Evolutionary conservation across 2,113 vertebrate genomes (phyloP), one percentile per base, ranked within the genome.

Genomic region (Tenebrosternarchus preto): DNA sequence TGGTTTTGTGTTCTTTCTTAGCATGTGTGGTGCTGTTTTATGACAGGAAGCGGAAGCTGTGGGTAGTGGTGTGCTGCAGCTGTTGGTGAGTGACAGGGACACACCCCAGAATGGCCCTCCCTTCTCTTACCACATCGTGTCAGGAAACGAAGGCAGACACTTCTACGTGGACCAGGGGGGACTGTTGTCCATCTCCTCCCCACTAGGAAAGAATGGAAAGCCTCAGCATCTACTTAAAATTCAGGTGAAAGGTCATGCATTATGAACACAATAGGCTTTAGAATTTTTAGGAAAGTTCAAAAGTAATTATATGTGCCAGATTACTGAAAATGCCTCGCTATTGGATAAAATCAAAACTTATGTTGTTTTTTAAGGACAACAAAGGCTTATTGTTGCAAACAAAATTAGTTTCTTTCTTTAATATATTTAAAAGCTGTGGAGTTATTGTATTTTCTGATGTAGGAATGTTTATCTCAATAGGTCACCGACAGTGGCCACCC

Each of bases 141-240:
- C 94, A 11, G 97, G 98, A 66, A 96, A 98, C 0, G 89, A 95
- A 0, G 95, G 93, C 63, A 93, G 90, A 0, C 92, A 90, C 39
- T 99, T 98, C 90, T 92, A 92, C 19, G 87, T 99, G 9, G 96
- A 95, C 84, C 93, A 94, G 19, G 95, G 95, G 0, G 98, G 96
- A 3, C 92, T 97, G 81, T 89, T 99, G 86, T 95, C 95, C 17
- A 94, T 96, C 0, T 90, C 93, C 0, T 88, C 90, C 0, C 78
- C 91, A 0, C 94, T 98, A 73, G 94, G 89, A 78, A 95, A 92
- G 88, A 93, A 78, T 86, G 61, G 24, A 5, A 94, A 92, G 78
- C 91, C 94, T 16, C 92, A 92, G 39, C 95, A 97, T 83, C 91
- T 95, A 71, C 89, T 99, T 56, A 96, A 98, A 91, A 94, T 99